Evolutionary conservation across 2,797 vertebrate genomes (phyloP).

Genomic region (Salmo trutta): DNA sequence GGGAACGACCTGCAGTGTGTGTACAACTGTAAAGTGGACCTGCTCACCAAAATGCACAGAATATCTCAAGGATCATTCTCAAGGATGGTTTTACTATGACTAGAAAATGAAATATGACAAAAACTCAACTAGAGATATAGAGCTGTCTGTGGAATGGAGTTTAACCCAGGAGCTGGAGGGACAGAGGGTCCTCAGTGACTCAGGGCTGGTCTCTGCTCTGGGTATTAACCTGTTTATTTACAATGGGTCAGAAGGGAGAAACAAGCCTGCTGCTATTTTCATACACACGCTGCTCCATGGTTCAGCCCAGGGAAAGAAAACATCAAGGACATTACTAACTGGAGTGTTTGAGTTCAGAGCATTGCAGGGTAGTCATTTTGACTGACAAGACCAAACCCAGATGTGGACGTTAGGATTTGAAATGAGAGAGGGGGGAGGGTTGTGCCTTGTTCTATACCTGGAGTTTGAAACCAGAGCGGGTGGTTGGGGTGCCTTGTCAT

Average conservation of each 20-base stretch:
- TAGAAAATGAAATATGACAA: too few species aligned
- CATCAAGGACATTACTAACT: slow-evolving; percentile 39
- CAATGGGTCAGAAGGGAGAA: slow-evolving; percentile 56
- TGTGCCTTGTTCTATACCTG: slow-evolving; percentile 26
- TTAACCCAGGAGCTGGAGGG: slow-evolving; percentile 53
- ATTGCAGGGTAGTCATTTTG: slow-evolving; percentile 30
- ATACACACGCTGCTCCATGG: slow-evolving; percentile 41
- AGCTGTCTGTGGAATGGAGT: slow-evolving; percentile 12
- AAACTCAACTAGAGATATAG: too few species aligned
- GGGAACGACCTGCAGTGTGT: slow-evolving; percentile 19
- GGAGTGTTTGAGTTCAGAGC: slow-evolving; percentile 10
- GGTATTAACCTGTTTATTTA: slow-evolving; percentile 63
- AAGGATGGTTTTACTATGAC: too few species aligned
- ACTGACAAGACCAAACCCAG: slow-evolving; percentile 39
- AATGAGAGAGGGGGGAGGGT: slow-evolving; percentile 27
- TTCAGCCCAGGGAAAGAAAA: slow-evolving; percentile 49
- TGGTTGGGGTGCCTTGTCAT: background rate
- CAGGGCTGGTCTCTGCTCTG: slow-evolving; percentile 42
- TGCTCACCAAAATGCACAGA: too few species aligned
- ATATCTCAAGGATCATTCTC: too few species aligned
- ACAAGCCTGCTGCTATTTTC: slow-evolving; percentile 54
- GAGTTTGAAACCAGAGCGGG: slow-evolving; percentile 34
- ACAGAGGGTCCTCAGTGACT: slow-evolving; percentile 34
- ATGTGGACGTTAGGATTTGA: slow-evolving; percentile 42
- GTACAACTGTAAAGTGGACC: too few species aligned